phyloP scores from a whole-genome alignment of 2,113 vertebrate species.

The Chionomys nivalis region DNA sequence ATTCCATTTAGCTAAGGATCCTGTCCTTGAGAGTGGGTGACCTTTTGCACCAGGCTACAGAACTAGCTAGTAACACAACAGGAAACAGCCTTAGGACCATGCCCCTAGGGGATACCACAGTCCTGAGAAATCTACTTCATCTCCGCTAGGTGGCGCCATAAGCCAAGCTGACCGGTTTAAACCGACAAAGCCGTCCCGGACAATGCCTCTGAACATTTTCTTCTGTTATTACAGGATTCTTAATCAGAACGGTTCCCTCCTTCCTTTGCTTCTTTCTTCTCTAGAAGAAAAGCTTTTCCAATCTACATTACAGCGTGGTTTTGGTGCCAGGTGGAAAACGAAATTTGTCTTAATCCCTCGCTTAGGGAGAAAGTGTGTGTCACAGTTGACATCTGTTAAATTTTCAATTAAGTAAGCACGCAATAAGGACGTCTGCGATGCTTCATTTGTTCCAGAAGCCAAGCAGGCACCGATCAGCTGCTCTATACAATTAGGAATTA shows the following conservation, averaged over 20 bases:
- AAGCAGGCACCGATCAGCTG: conserved; percentile 69
- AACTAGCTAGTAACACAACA: neutral
- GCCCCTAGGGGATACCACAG: accelerated
- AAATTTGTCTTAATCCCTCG: conserved; percentile 72
- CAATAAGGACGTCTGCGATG: conserved; percentile 60
- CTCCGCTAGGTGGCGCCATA: conserved; percentile 49
- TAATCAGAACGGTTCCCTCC: conserved; percentile 24
- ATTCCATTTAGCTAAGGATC: neutral
- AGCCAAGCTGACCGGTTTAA: conserved; percentile 22
- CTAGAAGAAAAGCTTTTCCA: conserved; percentile 46
- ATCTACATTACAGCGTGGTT: conserved; percentile 45
- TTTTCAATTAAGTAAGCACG: conserved; percentile 71
- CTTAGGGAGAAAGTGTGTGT: conserved; percentile 70
- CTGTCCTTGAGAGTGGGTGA: neutral
- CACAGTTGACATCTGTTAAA: conserved; percentile 75
- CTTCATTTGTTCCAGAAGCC: conserved; percentile 68
- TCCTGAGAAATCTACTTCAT: neutral
- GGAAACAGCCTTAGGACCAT: neutral
- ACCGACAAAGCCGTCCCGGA: conserved; percentile 50
- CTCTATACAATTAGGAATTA: conserved; percentile 66
- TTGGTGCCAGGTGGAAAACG: conserved; percentile 63
- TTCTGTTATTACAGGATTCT: conserved; percentile 54
- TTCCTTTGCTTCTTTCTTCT: conserved; percentile 12
- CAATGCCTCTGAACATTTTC: conserved; percentile 65
- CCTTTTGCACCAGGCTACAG: neutral